phyloP scores from a whole-genome alignment of 1,140 invertebrate species.

The Atta texana region DNA sequence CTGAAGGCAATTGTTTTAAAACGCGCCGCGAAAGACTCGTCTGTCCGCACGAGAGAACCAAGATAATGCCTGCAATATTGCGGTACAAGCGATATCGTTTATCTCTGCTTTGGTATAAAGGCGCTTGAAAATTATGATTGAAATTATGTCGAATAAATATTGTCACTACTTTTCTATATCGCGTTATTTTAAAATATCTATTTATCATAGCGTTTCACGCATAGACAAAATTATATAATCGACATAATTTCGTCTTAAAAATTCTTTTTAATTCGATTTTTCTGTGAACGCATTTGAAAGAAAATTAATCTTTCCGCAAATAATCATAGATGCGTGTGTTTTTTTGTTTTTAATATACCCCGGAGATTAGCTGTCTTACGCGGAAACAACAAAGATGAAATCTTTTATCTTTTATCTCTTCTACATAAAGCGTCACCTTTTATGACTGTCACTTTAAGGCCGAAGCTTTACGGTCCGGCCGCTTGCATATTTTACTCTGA shows the following conservation, averaged over 20 bases:
- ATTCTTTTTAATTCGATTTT: constrained; percentile 1
- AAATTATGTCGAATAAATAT: neutral
- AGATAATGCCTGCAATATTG: constrained; percentile 17
- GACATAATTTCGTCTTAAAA: neutral
- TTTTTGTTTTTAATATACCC: constrained; percentile 74
- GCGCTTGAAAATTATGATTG: neutral
- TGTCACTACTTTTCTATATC: neutral
- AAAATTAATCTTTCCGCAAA: constrained; percentile 3
- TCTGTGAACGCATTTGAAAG: neutral
- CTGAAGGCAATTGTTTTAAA: constrained; percentile 59
- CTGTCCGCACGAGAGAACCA: constrained; percentile 22
- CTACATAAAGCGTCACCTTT: constrained; percentile 76
- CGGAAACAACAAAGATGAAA: constrained; percentile 76
- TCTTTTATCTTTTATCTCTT: constrained; percentile 80
- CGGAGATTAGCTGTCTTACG: constrained; percentile 60
- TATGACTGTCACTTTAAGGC: constrained; percentile 80
- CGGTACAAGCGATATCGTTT: constrained; percentile 21
- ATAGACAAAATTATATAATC: neutral
- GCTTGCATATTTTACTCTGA: constrained; percentile 79
- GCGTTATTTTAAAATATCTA: constrained; percentile 45
- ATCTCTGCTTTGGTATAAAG: constrained; percentile 4
- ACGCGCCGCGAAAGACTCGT: constrained; percentile 41
- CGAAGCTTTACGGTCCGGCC: constrained; percentile 75
- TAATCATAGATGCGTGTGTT: constrained; percentile 52
- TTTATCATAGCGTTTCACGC: neutral